Evolutionary conservation across 2,113 vertebrate genomes (phyloP).

Genomic region (Mola mola): DNA sequence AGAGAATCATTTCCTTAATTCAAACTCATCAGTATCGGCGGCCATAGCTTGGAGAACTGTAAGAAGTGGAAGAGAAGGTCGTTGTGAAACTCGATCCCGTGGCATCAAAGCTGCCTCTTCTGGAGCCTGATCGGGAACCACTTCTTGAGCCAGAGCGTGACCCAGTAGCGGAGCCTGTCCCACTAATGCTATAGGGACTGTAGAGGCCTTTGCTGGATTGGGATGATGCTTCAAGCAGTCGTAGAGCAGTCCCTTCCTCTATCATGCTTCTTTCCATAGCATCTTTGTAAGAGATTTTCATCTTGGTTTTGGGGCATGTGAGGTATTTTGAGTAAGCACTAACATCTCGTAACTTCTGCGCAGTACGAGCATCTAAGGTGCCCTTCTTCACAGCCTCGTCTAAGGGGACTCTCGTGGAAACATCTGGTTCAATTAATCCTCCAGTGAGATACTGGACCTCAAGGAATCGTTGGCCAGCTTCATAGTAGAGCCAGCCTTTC

Average conservation of each 20-base stretch:
- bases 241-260: conserved; percentile 90
- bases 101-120: conserved; percentile 94
- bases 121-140: conserved; percentile 89
- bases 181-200: conserved; percentile 93
- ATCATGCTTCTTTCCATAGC: conserved; percentile 97
- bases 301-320: conserved; percentile 98
- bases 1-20: conserved; percentile 35
- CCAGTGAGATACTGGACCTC: conserved; percentile 98
- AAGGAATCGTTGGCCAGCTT: conserved; percentile 95
- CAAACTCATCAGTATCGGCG: conserved; percentile 83
- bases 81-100: conserved; percentile 90
- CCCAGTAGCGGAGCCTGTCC: conserved; percentile 89
- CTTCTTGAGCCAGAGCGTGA: conserved; percentile 91
- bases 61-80: conserved; percentile 91
- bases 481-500: conserved; percentile 98
- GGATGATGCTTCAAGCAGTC: conserved; percentile 92
- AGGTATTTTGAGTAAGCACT: conserved; percentile 94
- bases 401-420: conserved; percentile 84
- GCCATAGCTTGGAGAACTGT: conserved; percentile 89
- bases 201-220: conserved; percentile 97
- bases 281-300: conserved; percentile 98
- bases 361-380: conserved; percentile 90
- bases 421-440: conserved; percentile 92
- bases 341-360: conserved; percentile 94
- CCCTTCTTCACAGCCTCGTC: conserved; percentile 93